These are phyloP conservation scores for Lagocephalus sceleratus DNA, from an alignment of 2,797 vertebrate genomes.

Conservation along the genomic window DNA sequence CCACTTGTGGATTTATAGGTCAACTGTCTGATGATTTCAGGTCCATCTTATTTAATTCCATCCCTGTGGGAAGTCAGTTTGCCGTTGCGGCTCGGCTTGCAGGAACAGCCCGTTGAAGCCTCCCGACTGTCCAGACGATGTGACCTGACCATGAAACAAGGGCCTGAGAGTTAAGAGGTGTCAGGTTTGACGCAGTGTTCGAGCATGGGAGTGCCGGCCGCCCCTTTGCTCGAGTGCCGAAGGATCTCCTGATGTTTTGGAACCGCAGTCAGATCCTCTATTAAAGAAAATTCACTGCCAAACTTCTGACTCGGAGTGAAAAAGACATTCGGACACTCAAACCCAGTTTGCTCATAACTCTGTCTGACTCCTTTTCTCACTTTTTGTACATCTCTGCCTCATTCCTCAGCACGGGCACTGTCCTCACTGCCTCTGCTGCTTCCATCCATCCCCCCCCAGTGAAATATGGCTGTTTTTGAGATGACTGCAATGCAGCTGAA, in stretches of 20 bases:
- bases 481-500: slow-evolving; percentile 76
- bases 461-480: slow-evolving; percentile 40
- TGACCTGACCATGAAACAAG: neutral
- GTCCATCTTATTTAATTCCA: slow-evolving; percentile 55
- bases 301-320: slow-evolving; percentile 12
- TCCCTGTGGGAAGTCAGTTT: slow-evolving; percentile 41
- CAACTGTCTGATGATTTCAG: slow-evolving; percentile 53
- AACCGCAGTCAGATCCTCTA: neutral
- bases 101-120: slow-evolving; percentile 35
- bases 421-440: slow-evolving; percentile 39
- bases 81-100: slow-evolving; percentile 32
- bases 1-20: slow-evolving; percentile 66
- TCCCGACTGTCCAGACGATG: slow-evolving; percentile 12
- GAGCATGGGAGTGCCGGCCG: too few relatives aligned
- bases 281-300: neutral
- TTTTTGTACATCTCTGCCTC: slow-evolving; percentile 4
- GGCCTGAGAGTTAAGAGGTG: slow-evolving; percentile 12
- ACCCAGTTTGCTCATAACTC: slow-evolving; percentile 7
- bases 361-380: neutral
- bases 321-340: slow-evolving; percentile 6
- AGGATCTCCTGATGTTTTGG: neutral
- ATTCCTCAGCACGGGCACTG: slow-evolving; percentile 16
- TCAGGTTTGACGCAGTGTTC: too few relatives aligned
- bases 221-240: neutral
- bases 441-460: slow-evolving; percentile 42